These are phyloP conservation scores for Periplaneta americana DNA, from an alignment of 1,140 invertebrate species.

Conservation along the genomic window DNA sequence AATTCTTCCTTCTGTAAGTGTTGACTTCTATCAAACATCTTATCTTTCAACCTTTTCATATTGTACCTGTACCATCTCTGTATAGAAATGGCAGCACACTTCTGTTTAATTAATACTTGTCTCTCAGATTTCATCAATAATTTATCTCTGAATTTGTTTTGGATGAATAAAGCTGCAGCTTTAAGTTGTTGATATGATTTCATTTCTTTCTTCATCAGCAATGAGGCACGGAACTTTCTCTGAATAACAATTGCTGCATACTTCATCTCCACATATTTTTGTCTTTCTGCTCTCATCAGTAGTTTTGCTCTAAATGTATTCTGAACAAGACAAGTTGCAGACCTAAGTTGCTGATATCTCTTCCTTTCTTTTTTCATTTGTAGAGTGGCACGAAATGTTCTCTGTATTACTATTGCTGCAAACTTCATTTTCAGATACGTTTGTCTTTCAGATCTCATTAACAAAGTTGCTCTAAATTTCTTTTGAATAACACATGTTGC, in stretches of 20 bases:
- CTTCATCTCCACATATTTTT: neutral
- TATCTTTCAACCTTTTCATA: constrained; percentile 21
- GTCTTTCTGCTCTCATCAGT: neutral
- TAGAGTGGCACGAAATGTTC: neutral
- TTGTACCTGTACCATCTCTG: neutral
- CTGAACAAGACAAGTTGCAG: neutral
- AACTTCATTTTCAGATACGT: constrained; percentile 35
- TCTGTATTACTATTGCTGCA: constrained; percentile 26
- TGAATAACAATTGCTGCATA: neutral
- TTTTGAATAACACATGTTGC: constrained; percentile 38
- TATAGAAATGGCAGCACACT: neutral
- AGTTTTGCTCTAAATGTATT: neutral
- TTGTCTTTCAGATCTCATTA: constrained; percentile 29
- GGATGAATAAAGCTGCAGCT: neutral
- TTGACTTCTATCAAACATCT: neutral
- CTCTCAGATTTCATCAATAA: neutral
- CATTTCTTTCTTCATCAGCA: neutral
- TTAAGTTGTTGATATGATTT: neutral
- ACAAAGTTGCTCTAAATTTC: constrained; percentile 35
- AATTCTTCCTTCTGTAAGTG: neutral
- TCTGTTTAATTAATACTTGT: neutral
- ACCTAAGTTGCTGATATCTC: neutral
- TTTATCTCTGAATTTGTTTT: neutral
- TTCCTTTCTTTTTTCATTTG: neutral
- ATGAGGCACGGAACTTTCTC: neutral